Percentiles rank a stretch among this genome's conserved stretches.
These are phyloP conservation scores for Eonycteris spelaea DNA, from an alignment of 2,113 vertebrate genomes.

Conservation along the genomic window DNA sequence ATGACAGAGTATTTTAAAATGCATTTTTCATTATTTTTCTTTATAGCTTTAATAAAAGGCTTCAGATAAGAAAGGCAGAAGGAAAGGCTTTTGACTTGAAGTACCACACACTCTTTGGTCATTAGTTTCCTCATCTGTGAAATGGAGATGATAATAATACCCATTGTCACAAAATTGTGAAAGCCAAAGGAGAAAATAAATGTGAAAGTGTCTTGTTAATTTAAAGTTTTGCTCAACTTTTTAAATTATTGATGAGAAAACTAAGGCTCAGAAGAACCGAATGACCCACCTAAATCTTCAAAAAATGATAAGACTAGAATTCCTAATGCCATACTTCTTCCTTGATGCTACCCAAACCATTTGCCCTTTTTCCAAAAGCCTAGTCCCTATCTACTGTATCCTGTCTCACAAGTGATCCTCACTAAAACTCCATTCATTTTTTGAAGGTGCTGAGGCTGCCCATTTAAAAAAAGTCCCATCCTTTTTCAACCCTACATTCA, in stretches of 20 bases:
- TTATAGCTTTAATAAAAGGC: neutral
- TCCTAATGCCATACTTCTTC: neutral
- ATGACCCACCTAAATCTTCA: neutral
- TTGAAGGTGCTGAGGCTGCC: neutral
- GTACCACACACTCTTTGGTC: neutral
- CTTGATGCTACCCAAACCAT: neutral
- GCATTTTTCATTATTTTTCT: neutral
- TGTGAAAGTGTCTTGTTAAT: neutral
- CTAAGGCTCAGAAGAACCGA: neutral
- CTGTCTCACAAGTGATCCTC: neutral
- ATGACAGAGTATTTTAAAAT: neutral
- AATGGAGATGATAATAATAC: neutral
- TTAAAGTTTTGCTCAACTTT: neutral
- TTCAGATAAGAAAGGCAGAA: neutral
- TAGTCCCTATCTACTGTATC: fast-evolving
- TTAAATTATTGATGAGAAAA: neutral
- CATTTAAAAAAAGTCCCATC: neutral
- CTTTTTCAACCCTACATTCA: neutral
- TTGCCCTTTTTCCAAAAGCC: neutral
- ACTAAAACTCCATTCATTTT: neutral
- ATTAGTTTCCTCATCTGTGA: neutral
- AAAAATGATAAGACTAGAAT: neutral
- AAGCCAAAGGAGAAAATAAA: neutral
- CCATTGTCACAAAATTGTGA: neutral
- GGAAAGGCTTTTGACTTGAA: neutral